Evolutionary conservation across 2,888 invertebrate genomes (phyloP), one percentile per base, ranked within the genome.

Genomic region (Cataglyphis rosenhaueri): DNA sequence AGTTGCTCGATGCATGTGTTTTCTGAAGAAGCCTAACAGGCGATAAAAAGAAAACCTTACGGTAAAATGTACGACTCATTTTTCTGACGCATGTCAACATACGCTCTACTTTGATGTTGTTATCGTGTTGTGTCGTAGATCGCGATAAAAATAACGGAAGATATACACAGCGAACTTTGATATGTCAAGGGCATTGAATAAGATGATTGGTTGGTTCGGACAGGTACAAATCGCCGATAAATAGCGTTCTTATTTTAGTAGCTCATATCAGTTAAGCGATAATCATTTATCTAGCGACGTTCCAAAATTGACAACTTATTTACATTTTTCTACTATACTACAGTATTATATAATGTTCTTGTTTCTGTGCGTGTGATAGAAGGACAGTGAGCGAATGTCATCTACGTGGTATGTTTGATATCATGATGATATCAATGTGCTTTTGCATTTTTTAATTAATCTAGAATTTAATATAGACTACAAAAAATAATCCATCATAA

Each of bases 131-230:
- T 64, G 38, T 38, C 35, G 73, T 68, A 57, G 70, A 79, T 74
- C 41, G 61, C 62, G 62, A 68, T 38, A 38, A 70, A 68, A 29
- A 62, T 35, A 70, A 62, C 8, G 38, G 10, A 52, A 44, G 59
- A 66, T 62, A 55, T 71, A 18, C 21, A 52, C 48, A 29, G 18
- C 9, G 32, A 35, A 71, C 64, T 84, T 48, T 84, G 82, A 73
- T 85, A 82, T 83, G 81, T 85, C 85, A 84, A 87, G 81, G 82
- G 84, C 84, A 82, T 71, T 65, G 73, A 52, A 29, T 25, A 55
- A 44, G 76, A 82, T 57, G 71, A 81, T 81, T 73, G 83, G 64
- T 84, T 66, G 61, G 25, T 61, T 55, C 35, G 81, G 79, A 84
- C 76, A 85, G 68, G 75, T 82, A 81, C 82, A 76, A 76, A 82